Base-by-base conservation (phyloP, 2,888 invertebrate genomes). In the Drosophila ezoana region DNA sequence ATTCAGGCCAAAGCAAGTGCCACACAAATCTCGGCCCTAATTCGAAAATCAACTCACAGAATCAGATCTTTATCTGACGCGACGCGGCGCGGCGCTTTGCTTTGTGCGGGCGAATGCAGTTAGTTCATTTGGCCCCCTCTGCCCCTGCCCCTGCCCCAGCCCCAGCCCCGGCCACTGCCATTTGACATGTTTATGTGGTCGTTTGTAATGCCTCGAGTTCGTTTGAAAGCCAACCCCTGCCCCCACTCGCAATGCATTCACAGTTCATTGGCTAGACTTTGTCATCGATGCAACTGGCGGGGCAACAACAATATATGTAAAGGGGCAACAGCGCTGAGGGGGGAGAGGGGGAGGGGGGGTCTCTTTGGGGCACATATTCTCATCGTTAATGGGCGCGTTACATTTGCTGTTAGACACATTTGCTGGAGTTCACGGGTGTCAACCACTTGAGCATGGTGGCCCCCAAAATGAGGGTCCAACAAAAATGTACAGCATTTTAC, bases 211-310 rank as follows among this genome's bases (percentile, higher is more conserved):
- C 52, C 33, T 32, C 43, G 43, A 67, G 52, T 52, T 60, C 52
- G 44, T 37, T 41, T 3, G 37, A 44, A 52, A 52, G 44, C 43
- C 38, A n/a, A 18, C 16, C 14, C 23, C 40, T 18, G 33, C 37
- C 13, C 37, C 70, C 44, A 20, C 33, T 8, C 52, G 47, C 23
- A 52, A 75, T 73, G 52, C 63, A 65, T 61, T 65, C 66, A 66
- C 58, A 81, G 81, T 78, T 81, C 80, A 80, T 84, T 71, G 74
- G 61, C 81, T 78, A 66, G 80, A 72, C 83, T 51, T 66, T 74
- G 75, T 64, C 73, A 68, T 63, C 59, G 48, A 52, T 35, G 51
- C 49, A 69, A 38, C 51, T 33, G 37, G 40, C 16, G 33, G 28
- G n/a, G n/a, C 18, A 14, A 45, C 23, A 41, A 3, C 41, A 41